phyloP scores from a whole-genome alignment of 2,113 vertebrate species.

The Larimichthys polyactis region DNA sequence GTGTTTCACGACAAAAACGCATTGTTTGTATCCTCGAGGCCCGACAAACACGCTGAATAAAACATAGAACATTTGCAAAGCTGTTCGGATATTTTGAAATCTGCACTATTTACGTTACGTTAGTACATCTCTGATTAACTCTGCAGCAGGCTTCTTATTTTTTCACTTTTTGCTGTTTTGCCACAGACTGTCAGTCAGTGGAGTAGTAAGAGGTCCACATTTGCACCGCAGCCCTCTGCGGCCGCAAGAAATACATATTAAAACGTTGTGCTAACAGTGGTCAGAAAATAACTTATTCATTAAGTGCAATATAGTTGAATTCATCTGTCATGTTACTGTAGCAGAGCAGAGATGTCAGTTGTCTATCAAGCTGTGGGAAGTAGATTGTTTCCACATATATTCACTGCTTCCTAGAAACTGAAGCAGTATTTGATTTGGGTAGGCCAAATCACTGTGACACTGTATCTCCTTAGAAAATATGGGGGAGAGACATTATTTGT shows the following conservation, averaged over 20 bases:
- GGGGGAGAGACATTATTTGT: no score
- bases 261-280: slow-evolving; percentile 1
- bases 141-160: not conserved
- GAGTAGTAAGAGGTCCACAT: not conserved
- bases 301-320: not conserved
- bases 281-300: not conserved
- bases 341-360: not conserved
- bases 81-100: slow-evolving; percentile 25
- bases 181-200: not conserved
- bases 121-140: slow-evolving; percentile 11
- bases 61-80: slow-evolving; percentile 30
- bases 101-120: not conserved
- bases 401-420: not conserved
- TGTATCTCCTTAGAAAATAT: not conserved
- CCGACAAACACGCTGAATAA: slow-evolving; percentile 12
- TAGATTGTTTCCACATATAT: not conserved
- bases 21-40: slow-evolving; percentile 6
- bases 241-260: not conserved
- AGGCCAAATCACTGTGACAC: not conserved
- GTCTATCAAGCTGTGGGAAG: not conserved
- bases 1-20: slow-evolving; percentile 1
- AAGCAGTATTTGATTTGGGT: no score
- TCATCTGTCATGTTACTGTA: not conserved
- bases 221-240: not conserved
- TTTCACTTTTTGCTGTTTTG: not conserved